phyloP scores from a whole-genome alignment of 2,113 vertebrate genomes.

The Brachionichthys hirsutus region DNA sequence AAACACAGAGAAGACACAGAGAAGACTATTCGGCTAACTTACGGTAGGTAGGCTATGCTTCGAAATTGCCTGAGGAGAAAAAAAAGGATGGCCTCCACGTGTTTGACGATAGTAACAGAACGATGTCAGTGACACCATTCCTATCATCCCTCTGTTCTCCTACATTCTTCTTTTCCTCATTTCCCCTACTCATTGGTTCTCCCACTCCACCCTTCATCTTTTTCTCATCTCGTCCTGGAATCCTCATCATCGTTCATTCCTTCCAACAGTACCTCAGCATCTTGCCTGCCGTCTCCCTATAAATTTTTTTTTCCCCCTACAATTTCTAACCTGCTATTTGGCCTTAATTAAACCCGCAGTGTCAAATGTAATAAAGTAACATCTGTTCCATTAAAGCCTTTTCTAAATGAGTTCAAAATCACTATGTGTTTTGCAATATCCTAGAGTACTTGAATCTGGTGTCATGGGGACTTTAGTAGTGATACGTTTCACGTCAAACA shows the following conservation, averaged over 20 bases:
- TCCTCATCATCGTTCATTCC: slow-evolving; percentile 36
- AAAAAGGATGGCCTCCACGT: slow-evolving; percentile 45
- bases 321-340: neutral
- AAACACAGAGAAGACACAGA: no score
- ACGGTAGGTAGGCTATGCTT: slow-evolving; percentile 32
- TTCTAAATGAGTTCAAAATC: neutral
- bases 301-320: neutral
- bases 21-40: slow-evolving; percentile 12
- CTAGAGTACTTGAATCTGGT: no score
- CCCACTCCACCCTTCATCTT: slow-evolving; percentile 6
- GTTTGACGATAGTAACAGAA: slow-evolving; percentile 35
- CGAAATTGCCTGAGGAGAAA: slow-evolving; percentile 19
- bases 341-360: neutral
- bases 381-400: neutral
- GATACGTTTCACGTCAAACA: no score
- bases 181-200: slow-evolving; percentile 2
- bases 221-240: slow-evolving; percentile 14
- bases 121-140: slow-evolving; percentile 43
- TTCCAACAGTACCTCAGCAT: slow-evolving; percentile 44
- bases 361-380: neutral
- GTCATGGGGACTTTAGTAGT: neutral
- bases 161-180: neutral
- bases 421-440: no score
- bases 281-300: slow-evolving; percentile 4
- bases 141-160: slow-evolving; percentile 1